Conservation (phyloP, 2,797 vertebrate genomes). For the Lepilemur septentrionalis region DNA sequence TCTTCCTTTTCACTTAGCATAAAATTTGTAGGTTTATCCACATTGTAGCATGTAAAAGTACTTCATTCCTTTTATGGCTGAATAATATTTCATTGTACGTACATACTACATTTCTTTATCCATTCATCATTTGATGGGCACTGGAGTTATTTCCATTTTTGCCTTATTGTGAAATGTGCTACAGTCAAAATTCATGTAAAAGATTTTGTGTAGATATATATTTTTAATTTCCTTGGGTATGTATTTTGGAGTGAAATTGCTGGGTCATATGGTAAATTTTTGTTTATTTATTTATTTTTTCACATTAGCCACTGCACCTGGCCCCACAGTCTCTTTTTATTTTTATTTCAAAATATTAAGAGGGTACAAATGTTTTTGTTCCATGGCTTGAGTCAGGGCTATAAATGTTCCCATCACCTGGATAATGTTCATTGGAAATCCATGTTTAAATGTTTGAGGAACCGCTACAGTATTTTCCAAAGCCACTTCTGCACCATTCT, state of each 20-base stretch:
- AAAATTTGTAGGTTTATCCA: neutral
- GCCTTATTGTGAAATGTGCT: neutral
- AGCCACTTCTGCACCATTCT: neutral
- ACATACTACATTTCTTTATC: neutral
- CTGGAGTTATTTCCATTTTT: neutral
- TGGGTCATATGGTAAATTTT: neutral
- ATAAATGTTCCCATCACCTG: neutral
- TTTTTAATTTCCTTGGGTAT: neutral
- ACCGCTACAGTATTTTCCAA: neutral
- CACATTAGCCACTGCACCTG: neutral
- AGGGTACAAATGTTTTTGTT: neutral
- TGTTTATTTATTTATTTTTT: neutral
- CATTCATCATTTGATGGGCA: neutral
- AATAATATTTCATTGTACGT: neutral
- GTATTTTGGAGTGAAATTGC: neutral
- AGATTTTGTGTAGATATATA: neutral
- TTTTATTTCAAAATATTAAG: neutral
- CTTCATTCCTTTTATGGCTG: neutral
- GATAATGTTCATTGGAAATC: neutral
- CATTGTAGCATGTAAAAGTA: neutral
- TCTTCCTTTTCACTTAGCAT: neutral
- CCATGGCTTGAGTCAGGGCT: neutral
- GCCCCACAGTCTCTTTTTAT: neutral
- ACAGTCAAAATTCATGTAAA: neutral
- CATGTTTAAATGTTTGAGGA: neutral